Base-by-base conservation (phyloP, 64 coral and sea anemone genomes). In the Montipora sp. region DNA sequence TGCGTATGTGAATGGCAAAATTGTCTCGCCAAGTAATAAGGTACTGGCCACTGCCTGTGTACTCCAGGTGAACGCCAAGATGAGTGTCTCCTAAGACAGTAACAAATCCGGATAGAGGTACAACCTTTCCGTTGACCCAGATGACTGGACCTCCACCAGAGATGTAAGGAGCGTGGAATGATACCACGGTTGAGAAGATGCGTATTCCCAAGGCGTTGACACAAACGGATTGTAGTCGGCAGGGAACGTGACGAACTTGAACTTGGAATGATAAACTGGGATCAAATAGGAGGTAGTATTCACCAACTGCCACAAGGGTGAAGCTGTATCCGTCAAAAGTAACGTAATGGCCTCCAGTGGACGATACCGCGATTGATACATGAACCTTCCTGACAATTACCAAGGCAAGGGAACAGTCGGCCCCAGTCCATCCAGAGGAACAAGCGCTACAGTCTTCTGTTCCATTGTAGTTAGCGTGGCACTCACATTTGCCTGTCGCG, bases 271-370 rank as follows among this genome's bases (percentile, higher is more conserved):
- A 57, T 21, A 87, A 11, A 22, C 86, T 20, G 50, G 92, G 80
- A 4, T 73, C 15, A 88, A 68, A 20, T 15, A 98, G 83, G 3
- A 98, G 59, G 51, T 93, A 95, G 51, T 90, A 98, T 58, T 90
- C 83, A 12, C 96, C 96, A 45, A 98, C 75, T 15, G 88, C 78
- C 21, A 95, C 84, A 9, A 95, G 87, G 18, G 91, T 87, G 83
- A 91, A 98, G 61, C 77, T 95, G 45, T 86, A 83, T 47, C 96
- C 96, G 72, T 98, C 96, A 90, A 98, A 98, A 8, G 96, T 95
- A 10, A 95, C 84, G 69, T 98, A 98, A 68, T 94, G 88, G n/a
- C 94, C 94, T 78, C 80, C 88, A 23, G 70, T 51, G 48, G 91
- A 89, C 70, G 77, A 87, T 49, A 98, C 49, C 43, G 91, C 93